Conservation (phyloP, 2,888 invertebrate genomes). For the Cepaea hortensis region DNA sequence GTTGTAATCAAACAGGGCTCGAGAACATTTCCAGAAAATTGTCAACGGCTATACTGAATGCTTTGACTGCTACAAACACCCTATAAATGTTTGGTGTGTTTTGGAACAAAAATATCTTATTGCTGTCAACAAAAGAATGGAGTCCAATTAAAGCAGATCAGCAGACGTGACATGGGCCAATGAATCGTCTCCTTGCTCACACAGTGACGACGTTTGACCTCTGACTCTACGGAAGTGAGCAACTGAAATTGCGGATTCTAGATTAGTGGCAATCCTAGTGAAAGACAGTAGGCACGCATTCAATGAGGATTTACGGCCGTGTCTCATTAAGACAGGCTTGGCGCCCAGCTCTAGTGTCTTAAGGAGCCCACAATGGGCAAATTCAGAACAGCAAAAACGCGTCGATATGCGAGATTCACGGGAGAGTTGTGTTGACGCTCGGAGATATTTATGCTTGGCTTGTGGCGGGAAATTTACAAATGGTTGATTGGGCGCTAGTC, state of each 20-base stretch:
- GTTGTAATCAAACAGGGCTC: no score
- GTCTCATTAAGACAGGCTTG: slow-evolving; percentile 31
- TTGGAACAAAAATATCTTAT: no score
- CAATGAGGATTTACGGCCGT: slow-evolving; percentile 39
- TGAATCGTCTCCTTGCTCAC: slow-evolving; percentile 23
- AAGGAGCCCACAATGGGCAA: neutral
- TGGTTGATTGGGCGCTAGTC: neutral
- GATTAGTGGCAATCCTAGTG: slow-evolving; percentile 33
- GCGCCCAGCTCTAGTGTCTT: neutral
- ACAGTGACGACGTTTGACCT: slow-evolving; percentile 28
- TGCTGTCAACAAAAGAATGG: neutral
- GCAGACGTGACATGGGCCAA: slow-evolving; percentile 21
- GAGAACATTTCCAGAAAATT: no score
- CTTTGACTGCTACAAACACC: no score
- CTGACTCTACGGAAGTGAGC: slow-evolving; percentile 35
- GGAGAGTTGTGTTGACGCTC: neutral
- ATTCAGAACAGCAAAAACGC: neutral
- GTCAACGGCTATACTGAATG: no score
- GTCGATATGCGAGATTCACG: neutral
- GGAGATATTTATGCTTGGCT: neutral
- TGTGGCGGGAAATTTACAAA: neutral
- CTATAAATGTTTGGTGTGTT: no score
- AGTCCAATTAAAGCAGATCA: slow-evolving; percentile 10
- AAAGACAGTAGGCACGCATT: slow-evolving; percentile 30
- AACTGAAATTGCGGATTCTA: slow-evolving; percentile 20